Base-by-base conservation (phyloP, 2,888 invertebrate genomes). In the Crioceris asparagi region DNA sequence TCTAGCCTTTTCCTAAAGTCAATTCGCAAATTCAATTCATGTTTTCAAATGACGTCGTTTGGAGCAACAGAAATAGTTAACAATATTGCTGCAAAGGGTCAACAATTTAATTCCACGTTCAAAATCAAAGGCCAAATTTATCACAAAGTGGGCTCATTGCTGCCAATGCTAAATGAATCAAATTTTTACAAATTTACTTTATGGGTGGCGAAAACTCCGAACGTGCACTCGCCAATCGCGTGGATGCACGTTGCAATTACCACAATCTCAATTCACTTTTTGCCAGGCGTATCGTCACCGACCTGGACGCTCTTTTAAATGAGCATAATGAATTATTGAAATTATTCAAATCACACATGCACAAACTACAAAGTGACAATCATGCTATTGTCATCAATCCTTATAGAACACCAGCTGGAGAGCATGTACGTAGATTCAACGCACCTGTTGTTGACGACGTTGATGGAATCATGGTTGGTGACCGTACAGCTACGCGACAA, bases 201-300 rank as follows among this genome's bases (percentile, higher is more conserved):
- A n/a, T n/a, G n/a, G n/a, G n/a, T n/a, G n/a, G n/a, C n/a, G n/a
- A n/a, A n/a, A n/a, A n/a, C n/a, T n/a, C n/a, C 7, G 29, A 11
- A n/a, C 7, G 29, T 29, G 29, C 6, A 6, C 7, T 7, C 29
- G 11, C 11, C 29, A 29, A 29, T 29, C 7, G 29, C 11, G 29
- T 29, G 6, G 29, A 32, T 32, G 32, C 32, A 32, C 32, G 32
- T 32, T 32, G 32, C 14, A 6, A 15, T 11, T 32, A 32, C 14
- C 17, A 21, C 19, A 32, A 32, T 19, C 32, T 32, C 17, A 17
- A 32, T 32, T 32, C 32, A 19, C 19, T 15, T 32, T 18, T 6
- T 17, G 32, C 18, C 32, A 17, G 23, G 8, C 32, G 32, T 19
- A 30, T 30, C 30, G 30, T 30, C 30, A 16, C 15, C 30, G 30